phyloP scores from a whole-genome alignment of 2,888 invertebrate species.

The Macaria liturata region DNA sequence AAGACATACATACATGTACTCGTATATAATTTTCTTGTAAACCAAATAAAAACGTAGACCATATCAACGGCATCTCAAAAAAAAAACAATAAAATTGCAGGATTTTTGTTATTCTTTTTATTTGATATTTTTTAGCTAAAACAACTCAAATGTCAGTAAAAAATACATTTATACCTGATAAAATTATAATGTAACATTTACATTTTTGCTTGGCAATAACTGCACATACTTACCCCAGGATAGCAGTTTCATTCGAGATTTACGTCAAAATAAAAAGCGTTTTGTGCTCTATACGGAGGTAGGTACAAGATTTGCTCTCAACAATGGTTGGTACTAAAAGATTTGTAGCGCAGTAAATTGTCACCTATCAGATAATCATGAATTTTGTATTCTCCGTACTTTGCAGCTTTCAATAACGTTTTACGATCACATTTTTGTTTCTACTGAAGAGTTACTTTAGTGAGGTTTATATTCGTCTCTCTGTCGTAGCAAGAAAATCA shows the following conservation, averaged over 20 bases:
- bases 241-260: constrained; percentile 43
- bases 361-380: constrained; percentile 37
- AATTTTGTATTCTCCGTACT: constrained; percentile 14
- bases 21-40: too few species aligned
- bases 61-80: too few species aligned
- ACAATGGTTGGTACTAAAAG: constrained; percentile 20
- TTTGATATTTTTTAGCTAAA: too few species aligned
- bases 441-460: constrained; percentile 1
- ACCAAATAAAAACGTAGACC: too few species aligned
- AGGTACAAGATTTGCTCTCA: too few species aligned
- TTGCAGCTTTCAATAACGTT: constrained; percentile 8
- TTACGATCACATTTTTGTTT: constrained; percentile 23
- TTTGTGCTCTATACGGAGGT: constrained; percentile 27
- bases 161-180: too few species aligned
- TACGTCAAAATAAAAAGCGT: constrained; percentile 45
- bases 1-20: too few species aligned
- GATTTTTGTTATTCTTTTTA: too few species aligned
- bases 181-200: not conserved
- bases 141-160: too few species aligned
- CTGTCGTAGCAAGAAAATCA: too few species aligned
- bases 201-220: constrained; percentile 12
- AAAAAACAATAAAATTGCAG: too few species aligned
- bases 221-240: constrained; percentile 19
- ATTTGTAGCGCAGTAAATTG: constrained; percentile 37
- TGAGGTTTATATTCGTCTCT: not conserved